These are phyloP conservation scores for Drosophila heteroneura DNA, from an alignment of 2,888 invertebrate species.

Conservation along the genomic window DNA sequence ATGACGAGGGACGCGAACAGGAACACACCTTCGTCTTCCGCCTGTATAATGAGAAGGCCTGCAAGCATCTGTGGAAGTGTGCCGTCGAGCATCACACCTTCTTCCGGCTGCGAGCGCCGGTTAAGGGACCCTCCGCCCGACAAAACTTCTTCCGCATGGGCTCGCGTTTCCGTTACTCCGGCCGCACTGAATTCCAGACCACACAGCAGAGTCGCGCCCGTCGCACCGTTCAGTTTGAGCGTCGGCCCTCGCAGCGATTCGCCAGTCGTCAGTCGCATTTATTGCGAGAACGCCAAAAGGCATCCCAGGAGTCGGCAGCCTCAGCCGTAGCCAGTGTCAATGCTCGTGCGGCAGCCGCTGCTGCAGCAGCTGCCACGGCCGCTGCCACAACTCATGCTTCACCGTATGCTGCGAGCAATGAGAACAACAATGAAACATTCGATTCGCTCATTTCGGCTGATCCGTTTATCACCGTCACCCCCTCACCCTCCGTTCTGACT, in stretches of 20 bases:
- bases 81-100: conserved; percentile 99
- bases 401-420: conserved; percentile 40
- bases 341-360: conserved; percentile 80
- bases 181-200: conserved; percentile 99
- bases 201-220: conserved; percentile 95
- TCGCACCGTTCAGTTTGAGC: conserved; percentile 97
- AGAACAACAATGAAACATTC: conserved; percentile 68
- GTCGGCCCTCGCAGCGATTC: conserved; percentile 98
- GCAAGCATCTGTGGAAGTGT: conserved; percentile 99
- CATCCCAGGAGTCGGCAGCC: conserved; percentile 82
- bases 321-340: conserved; percentile 79
- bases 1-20: conserved; percentile 97
- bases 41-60: conserved; percentile 97
- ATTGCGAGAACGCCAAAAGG: conserved; percentile 90
- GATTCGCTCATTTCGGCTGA: conserved; percentile 78
- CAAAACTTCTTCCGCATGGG: conserved; percentile 99
- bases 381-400: conserved; percentile 51
- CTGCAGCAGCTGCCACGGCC: conserved; percentile 65
- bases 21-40: conserved; percentile 99
- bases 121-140: conserved; percentile 94
- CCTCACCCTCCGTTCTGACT: conserved; percentile 84
- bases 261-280: conserved; percentile 96
- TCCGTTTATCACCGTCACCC: conserved; percentile 77
- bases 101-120: conserved; percentile 96
- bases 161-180: conserved; percentile 95